Evolutionary conservation across 2,888 invertebrate genomes (phyloP).

Genomic region (Tenthredo scrophulariae): DNA sequence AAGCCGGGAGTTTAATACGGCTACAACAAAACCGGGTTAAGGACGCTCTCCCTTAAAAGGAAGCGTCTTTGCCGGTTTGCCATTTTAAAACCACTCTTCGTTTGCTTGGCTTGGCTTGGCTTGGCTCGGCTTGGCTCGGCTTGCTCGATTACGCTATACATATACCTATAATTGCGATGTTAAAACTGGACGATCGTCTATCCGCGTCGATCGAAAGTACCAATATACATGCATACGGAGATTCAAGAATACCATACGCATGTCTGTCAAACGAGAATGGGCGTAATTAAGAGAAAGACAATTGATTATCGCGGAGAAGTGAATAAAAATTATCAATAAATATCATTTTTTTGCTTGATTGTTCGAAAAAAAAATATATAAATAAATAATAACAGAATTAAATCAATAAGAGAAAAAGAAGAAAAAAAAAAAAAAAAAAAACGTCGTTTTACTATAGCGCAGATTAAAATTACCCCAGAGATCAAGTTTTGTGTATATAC

Average conservation of each 20-base stretch:
- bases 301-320: neutral
- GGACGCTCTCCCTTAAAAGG: constrained; percentile 77
- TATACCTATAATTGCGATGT: neutral
- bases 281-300: neutral
- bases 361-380: neutral
- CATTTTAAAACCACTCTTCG: constrained; percentile 10
- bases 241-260: neutral
- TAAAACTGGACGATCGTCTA: neutral
- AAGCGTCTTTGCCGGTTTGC: constrained; percentile 69
- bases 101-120: neutral
- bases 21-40: constrained; percentile 74
- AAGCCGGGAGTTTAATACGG: constrained; percentile 59
- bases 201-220: neutral
- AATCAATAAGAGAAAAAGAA: no score
- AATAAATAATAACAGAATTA: neutral
- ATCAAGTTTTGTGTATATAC: neutral
- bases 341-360: neutral
- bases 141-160: neutral
- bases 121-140: neutral
- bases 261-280: neutral
- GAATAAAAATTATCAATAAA: neutral
- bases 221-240: neutral
- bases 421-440: neutral
- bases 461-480: constrained; percentile 16
- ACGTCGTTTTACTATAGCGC: neutral